These are phyloP conservation scores for Lithodes maja DNA, from an alignment of 2,888 invertebrate genomes.

Conservation along the genomic window DNA sequence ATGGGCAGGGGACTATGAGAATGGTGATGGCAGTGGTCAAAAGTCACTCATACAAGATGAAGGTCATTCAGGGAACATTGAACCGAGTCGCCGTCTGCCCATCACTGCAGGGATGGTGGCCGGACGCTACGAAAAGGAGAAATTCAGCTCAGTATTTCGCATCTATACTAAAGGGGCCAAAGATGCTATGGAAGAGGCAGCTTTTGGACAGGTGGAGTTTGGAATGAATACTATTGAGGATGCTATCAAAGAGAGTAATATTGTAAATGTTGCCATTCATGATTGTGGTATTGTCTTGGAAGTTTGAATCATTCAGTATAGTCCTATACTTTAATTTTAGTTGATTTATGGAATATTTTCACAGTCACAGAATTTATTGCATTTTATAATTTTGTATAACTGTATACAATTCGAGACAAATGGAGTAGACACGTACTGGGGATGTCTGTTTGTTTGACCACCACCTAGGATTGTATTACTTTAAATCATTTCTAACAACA, in stretches of 20 bases:
- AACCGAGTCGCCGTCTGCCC: background rate
- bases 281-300: constrained; percentile 42
- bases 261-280: constrained; percentile 22
- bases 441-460: too few species aligned
- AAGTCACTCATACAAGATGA: too few species aligned
- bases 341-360: too few species aligned
- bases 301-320: background rate
- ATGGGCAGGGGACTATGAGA: constrained; percentile 43
- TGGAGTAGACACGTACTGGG: too few species aligned
- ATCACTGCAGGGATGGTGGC: constrained; percentile 43
- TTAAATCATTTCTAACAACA: too few species aligned
- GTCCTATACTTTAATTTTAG: too few species aligned
- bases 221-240: constrained; percentile 22
- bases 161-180: constrained; percentile 32
- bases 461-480: too few species aligned
- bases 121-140: constrained; percentile 32
- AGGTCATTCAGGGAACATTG: background rate
- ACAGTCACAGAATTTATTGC: too few species aligned
- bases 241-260: constrained; percentile 17
- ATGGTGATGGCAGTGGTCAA: constrained; percentile 32
- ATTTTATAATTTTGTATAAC: too few species aligned
- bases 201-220: constrained; percentile 45
- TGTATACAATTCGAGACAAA: too few species aligned
- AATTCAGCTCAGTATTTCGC: constrained; percentile 42
- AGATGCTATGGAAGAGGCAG: constrained; percentile 24